These are phyloP conservation scores for Camelus dromedarius DNA, from an alignment of 2,113 vertebrate genomes.

Conservation along the genomic window DNA sequence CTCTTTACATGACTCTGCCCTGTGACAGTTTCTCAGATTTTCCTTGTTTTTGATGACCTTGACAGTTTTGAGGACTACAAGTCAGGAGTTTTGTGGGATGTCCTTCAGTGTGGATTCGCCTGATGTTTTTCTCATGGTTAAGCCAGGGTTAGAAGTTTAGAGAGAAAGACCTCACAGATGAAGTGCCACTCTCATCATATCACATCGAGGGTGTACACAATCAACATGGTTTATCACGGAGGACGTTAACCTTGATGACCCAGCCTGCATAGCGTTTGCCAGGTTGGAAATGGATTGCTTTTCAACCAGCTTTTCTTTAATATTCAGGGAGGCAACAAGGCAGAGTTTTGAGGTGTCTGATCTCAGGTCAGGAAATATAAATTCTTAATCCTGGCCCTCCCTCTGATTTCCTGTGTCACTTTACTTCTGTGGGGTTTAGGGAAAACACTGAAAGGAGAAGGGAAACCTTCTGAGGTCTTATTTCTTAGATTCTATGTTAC, in stretches of 20 bases:
- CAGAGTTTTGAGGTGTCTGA: not conserved
- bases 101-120: not conserved
- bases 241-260: not conserved
- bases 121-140: not conserved
- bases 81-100: not conserved
- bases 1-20: not conserved
- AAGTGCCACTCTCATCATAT: not conserved
- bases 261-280: not conserved
- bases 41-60: slow-evolving; percentile 44
- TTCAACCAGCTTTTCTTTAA: not conserved
- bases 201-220: not conserved
- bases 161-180: not conserved
- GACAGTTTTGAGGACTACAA: not conserved
- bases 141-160: not conserved
- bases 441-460: not conserved
- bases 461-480: not conserved
- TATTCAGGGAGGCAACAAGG: not conserved
- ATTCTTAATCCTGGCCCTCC: not conserved
- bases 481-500: not conserved
- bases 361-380: not conserved
- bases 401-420: not conserved
- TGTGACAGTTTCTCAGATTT: not conserved
- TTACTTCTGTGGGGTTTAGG: not conserved
- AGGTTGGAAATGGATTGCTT: not conserved
- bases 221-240: not conserved